Base-by-base conservation (phyloP, 2,113 vertebrate genomes). In the Varanus komodoensis region DNA sequence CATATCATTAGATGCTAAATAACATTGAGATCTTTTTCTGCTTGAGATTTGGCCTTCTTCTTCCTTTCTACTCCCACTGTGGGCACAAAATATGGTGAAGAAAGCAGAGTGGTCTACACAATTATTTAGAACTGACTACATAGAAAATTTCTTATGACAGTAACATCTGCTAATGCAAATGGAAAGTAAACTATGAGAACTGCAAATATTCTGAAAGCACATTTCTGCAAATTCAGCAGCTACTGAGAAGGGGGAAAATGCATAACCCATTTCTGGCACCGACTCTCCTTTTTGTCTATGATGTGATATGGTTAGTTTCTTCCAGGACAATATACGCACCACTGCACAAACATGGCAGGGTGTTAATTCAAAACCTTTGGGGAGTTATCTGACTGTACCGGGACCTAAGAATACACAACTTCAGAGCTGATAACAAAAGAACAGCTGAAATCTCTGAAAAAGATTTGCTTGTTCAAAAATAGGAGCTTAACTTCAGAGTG, bases 331-430 rank as follows among this genome's bases (percentile, higher is more conserved):
- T 69, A 68, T 61, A 78, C 15, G 27, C 8, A n/a, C 50, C n/a
- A 23, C 48, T 78, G 25, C 64, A 86, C 50, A 71, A 34, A 57
- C 75, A 81, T 64, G 71, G n/a, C 75, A 71, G 44, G 57, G 73
- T 83, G 80, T 89, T 87, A 92, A 83, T 87, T 83, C 52, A 84
- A 84, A 89, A 77, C 19, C 34, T 50, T 78, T 82, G 78, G 73
- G 34, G 73, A 52, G 34, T 84, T 84, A 71, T 73, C 69, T 27
- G 73, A 38, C 57, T 38, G 74, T 32, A 48, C 52, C 73, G 25
- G 61, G 73, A 44, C 21, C 73, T 15, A 6, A 71, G 78, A 92
- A 89, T 84, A 92, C 64, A 87, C 82, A 84, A 83, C 54, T 84
- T 73, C 32, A 71, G 80, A 87, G 25, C 19, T 79, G 74, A 87